Base-by-base conservation (phyloP, 2,888 invertebrate species). In the Sicus ferrugineus region DNA sequence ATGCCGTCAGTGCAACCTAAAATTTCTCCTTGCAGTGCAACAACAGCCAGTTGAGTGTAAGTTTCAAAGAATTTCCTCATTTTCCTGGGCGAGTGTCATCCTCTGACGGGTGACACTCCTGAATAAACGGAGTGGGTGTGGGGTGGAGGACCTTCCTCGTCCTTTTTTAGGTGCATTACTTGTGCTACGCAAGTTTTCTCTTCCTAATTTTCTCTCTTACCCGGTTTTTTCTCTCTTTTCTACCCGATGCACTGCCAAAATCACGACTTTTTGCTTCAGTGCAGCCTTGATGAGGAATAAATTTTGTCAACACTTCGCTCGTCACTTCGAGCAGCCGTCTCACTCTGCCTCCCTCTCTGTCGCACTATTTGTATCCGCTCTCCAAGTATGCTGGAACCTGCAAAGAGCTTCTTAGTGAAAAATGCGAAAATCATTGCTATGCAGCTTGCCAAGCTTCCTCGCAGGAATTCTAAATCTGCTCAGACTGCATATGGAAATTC, bases 281-380 rank as follows among this genome's bases (percentile, higher is more conserved):
- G 11, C 19, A 56, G 54, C 30, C 2, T 28, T 14, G 14, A 21
- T 54, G 54, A 26, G 54, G 30, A 64, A 30, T n/a, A 65, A 58
- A 67, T 48, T 67, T 46, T 67, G 58, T 67, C 59, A 67, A 59
- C 42, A 66, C 30, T 42, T 23, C 38, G 56, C 42, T 66, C 66
- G 46, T 66, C 66, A 46, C 66, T 30, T n/a, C 23, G n/a, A 16
- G 42, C 42, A 11, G 14, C 26, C 19, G n/a, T 34, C 14, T 19
- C 31, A 58, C 3, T 19, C 19, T 31, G 4, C 34, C 23, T 21
- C 61, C 21, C 26, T 11, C 62, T 4, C 62, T 26, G 21, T 9
- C 19, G n/a, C 2, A 19, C 42, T 23, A 19, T 34, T 34, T 34
- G 6, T 34, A 7, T 34, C 11, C 34, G 34, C 14, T 21, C 1